Conservation (phyloP, 53 echinoderm and acorn worm species). For the Stichopus horrens region DNA sequence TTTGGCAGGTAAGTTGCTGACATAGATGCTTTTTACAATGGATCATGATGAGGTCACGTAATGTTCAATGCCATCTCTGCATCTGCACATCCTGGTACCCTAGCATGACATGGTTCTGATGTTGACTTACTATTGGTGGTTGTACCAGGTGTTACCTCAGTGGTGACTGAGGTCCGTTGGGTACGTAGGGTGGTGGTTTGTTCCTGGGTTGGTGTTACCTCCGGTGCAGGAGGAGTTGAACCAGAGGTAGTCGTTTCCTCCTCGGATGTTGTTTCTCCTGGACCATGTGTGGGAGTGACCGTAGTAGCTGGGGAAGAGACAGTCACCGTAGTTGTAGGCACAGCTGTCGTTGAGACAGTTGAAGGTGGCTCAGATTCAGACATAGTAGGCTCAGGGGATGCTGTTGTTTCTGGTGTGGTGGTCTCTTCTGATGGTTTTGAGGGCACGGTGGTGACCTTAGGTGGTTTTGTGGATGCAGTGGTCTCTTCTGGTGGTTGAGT, state of each 20-base stretch:
- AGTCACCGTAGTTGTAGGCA: background rate
- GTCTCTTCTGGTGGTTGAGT: slow-evolving; percentile 5
- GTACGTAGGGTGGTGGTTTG: background rate
- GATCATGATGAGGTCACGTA: too few relatives aligned
- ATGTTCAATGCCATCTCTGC: too few relatives aligned
- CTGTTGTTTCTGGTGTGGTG: background rate
- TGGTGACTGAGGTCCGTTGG: background rate
- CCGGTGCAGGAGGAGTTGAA: background rate
- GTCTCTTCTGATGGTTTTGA: background rate
- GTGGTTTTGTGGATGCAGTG: background rate
- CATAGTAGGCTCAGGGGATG: background rate
- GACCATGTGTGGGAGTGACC: background rate
- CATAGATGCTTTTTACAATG: too few relatives aligned
- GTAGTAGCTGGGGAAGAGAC: background rate
- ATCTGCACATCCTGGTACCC: too few relatives aligned
- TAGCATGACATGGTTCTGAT: too few relatives aligned
- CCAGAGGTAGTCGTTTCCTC: background rate
- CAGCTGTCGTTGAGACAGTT: background rate
- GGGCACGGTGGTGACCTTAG: background rate
- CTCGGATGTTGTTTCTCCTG: background rate
- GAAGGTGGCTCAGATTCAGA: background rate
- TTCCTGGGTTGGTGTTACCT: background rate
- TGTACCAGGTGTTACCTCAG: background rate
- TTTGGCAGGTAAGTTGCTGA: too few relatives aligned
- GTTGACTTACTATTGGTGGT: background rate